phyloP scores from a whole-genome alignment of 2,113 vertebrate species.

The Kryptolebias marmoratus region DNA sequence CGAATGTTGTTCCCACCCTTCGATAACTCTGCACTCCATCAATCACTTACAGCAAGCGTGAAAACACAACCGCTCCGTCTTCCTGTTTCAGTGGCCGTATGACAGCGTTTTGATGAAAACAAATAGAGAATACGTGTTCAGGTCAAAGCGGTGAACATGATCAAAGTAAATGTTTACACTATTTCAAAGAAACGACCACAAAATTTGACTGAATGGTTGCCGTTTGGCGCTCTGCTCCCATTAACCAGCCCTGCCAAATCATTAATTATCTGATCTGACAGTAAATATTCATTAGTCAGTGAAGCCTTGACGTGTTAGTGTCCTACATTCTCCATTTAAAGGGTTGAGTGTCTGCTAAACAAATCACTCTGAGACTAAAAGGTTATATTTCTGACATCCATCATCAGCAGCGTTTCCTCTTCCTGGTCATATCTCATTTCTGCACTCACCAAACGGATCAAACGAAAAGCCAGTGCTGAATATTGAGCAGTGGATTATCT shows the following conservation, averaged over 20 bases:
- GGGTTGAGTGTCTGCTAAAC: not conserved
- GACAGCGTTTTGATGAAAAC: too few relatives aligned
- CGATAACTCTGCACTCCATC: too few relatives aligned
- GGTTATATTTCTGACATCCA: constrained; percentile 18
- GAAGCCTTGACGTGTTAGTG: not conserved
- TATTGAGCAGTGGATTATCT: not conserved
- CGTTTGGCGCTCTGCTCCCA: not conserved
- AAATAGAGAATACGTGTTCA: too few relatives aligned
- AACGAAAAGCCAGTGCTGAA: constrained; percentile 13
- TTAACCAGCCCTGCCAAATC: not conserved
- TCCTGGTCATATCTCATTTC: not conserved
- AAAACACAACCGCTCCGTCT: too few relatives aligned
- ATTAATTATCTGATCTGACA: constrained; percentile 1
- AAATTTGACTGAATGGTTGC: not conserved
- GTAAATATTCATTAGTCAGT: not conserved
- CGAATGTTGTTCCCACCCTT: too few relatives aligned
- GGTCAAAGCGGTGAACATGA: too few relatives aligned
- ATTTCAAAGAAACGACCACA: too few relatives aligned
- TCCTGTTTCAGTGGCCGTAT: too few relatives aligned
- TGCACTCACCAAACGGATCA: not conserved
- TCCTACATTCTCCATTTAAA: not conserved
- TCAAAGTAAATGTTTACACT: too few relatives aligned
- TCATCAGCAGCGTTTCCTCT: constrained; percentile 10
- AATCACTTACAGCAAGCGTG: too few relatives aligned
- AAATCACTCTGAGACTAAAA: not conserved